These are phyloP conservation scores for Laspeyria flexula DNA, from an alignment of 2,888 invertebrate genomes.

Conservation along the genomic window DNA sequence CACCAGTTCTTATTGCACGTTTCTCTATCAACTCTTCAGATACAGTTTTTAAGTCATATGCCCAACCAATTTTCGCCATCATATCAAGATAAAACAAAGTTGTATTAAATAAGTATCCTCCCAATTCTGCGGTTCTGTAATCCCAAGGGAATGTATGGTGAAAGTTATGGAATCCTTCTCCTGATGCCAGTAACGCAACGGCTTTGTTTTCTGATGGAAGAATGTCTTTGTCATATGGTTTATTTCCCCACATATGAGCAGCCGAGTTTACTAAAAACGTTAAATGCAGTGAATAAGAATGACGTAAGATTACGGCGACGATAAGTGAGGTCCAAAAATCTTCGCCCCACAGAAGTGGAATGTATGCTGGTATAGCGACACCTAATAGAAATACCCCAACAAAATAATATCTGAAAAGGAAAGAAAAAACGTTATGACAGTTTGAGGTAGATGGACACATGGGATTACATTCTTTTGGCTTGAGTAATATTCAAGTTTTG, in stretches of 20 bases:
- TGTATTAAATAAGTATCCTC: conserved; percentile 25
- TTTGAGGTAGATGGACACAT: no score
- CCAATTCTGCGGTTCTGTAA: conserved; percentile 51
- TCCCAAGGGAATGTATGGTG: conserved; percentile 60
- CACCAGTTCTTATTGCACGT: conserved; percentile 22
- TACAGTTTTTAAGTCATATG: conserved; percentile 21
- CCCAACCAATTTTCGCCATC: conserved; percentile 28
- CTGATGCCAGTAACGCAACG: conserved; percentile 38
- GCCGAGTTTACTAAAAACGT: conserved; percentile 88
- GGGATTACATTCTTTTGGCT: no score
- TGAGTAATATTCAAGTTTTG: no score
- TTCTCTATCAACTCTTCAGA: conserved; percentile 13
- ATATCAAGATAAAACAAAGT: conserved; percentile 20
- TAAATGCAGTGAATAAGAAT: conserved; percentile 13
- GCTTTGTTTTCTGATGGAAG: conserved; percentile 41
- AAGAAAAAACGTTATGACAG: not conserved
- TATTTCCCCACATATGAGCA: conserved; percentile 82
- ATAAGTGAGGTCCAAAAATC: conserved; percentile 18
- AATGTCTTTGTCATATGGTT: conserved; percentile 69
- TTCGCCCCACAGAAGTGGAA: not conserved
- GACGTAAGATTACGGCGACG: not conserved
- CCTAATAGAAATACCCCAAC: not conserved
- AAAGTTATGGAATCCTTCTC: conserved; percentile 61
- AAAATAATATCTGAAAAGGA: not conserved
- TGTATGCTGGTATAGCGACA: not conserved